Evolutionary conservation across 2,888 invertebrate genomes (phyloP), one percentile per base, ranked within the genome.

Genomic region (Pantelozetes paolii): DNA sequence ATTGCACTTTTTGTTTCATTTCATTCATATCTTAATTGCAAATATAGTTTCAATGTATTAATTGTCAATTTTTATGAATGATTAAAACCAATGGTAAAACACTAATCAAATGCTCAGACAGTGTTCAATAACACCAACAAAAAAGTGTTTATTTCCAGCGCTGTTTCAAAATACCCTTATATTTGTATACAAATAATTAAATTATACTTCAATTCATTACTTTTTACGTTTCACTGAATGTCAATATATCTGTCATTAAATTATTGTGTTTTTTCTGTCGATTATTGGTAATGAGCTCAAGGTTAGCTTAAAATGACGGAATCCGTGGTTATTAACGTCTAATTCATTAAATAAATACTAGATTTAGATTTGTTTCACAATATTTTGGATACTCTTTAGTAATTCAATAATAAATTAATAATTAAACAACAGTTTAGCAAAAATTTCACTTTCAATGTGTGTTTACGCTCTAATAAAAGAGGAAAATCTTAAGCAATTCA

Each of bases 201-300:
- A 54, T 23, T 23, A 50, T 23, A 50, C 23, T 26, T 62, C 32
- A 62, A 62, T 62, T 62, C n/a, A 6, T 6, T 30, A 15, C 15
- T 13, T 32, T 62, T 62, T n/a, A 62, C 30, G 32, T 32, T 2
- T n/a, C 32, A 62, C 32, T 62, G 62, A 62, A 62, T 62, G 62
- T 62, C 62, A 62, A 62, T 57, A 26, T 54, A 32, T 32, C 32
- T 62, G 62, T 32, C 62, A 32, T 32, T 62, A n/a, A 28, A 23
- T 8, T 32, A 62, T 32, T n/a, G 32, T n/a, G 18, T 59, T 62
- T 57, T 2, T 28, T 9, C 20, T 11, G 11, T 30, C n/a, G 28
- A 57, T 28, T 62, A 62, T 54, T 54, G 23, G 13, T 54, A 54
- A 32, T 62, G 62, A 62, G 62, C 20, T 32, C 62, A 62, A 62